Evolutionary conservation across 1,140 invertebrate genomes (phyloP), one percentile per base, ranked within the genome.

Genomic region (Eciton burchellii): DNA sequence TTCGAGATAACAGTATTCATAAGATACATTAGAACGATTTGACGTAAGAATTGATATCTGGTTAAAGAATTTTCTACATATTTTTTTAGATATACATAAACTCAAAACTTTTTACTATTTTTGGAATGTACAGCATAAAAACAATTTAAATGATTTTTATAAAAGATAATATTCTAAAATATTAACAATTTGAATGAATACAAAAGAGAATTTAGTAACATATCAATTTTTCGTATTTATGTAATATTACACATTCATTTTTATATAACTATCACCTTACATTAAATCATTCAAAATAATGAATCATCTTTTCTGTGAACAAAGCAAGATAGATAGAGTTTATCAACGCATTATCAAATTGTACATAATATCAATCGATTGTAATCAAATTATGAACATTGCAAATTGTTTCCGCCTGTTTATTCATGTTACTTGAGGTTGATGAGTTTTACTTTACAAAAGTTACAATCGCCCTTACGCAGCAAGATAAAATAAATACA

Each of bases 201-300:
- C 9, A 11, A 0, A 63, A 54, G 47, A 47, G 16, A 21, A 41
- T 19, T 63, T 12, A 52, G n/a, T 24, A 35, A 52, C 1, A 45
- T 4, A 43, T 57, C 24, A 59, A 26, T 45, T 60, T 49, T 41
- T 65, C 52, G 12, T 26, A 41, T 21, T 29, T 16, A 63, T 47
- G 0, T 9, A 77, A 24, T n/a, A n/a, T 24, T 49, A 24, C 35
- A 57, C 26, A 4, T 57, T 59, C 71, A 35, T 35, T 35, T 35
- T 35, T 35, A 35, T 52, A 52, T 56, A 66, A 59, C 11, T 16
- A 24, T 3, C 41, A 52, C n/a, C 21, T 83, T 66, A 82, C 68
- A 83, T 79, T 83, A 87, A 83, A 73, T 70, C 84, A 86, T 83
- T 86, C 35, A 52, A 49, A 24, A 16, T 56, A 14, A 65, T 43